Evolutionary conservation across 2,113 vertebrate species (phyloP).

Genomic region (Dascyllus trimaculatus): DNA sequence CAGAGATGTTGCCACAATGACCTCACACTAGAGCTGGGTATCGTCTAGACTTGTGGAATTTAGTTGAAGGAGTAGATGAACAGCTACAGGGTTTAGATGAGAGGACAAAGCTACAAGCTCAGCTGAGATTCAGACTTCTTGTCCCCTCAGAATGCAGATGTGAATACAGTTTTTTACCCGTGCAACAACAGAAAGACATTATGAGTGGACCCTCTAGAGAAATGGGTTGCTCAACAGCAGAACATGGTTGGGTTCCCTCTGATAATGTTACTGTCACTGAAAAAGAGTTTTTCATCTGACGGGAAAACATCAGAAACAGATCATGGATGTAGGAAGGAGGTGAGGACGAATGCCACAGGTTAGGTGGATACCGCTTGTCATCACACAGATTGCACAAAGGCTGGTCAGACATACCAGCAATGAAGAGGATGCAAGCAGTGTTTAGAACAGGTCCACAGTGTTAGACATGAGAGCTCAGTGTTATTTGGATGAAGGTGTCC

Average conservation of each 20-base stretch:
- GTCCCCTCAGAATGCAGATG: not conserved
- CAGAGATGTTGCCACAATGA: too few species aligned
- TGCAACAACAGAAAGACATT: accelerated
- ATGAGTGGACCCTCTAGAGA: not conserved
- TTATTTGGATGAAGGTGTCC: not conserved
- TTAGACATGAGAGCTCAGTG: too few species aligned
- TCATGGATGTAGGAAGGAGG: too few species aligned
- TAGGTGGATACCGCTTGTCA: not conserved
- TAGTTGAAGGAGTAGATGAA: not conserved
- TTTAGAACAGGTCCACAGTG: not conserved
- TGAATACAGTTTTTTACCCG: not conserved
- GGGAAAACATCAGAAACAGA: not conserved
- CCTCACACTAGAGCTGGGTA: not conserved
- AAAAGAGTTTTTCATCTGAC: not conserved
- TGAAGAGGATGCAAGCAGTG: not conserved
- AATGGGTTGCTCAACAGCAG: not conserved
- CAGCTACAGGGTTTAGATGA: not conserved
- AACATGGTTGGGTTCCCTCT: not conserved
- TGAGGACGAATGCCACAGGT: too few species aligned
- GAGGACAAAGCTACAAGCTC: not conserved
- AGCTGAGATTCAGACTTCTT: not conserved
- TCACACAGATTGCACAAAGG: not conserved
- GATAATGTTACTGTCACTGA: not conserved
- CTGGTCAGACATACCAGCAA: constrained; percentile 7
- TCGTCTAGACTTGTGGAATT: not conserved